Base-by-base conservation (phyloP, 23 tunicate species). In the Aplidium turbinatum region DNA sequence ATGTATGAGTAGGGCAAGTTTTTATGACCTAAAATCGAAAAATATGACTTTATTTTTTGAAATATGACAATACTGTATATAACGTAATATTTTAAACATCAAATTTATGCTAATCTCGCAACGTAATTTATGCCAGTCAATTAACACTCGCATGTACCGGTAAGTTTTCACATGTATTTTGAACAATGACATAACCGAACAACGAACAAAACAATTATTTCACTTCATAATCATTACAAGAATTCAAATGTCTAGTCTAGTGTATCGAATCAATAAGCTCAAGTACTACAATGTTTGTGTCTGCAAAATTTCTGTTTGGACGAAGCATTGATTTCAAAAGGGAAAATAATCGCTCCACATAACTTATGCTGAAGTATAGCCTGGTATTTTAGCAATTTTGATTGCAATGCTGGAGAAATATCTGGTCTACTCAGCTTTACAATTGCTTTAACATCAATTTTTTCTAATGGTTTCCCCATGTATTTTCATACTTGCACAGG, bases 281-380 rank as follows among this genome's bases (percentile, higher is more conserved):
- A 11, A 18, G n/a, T 6, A 55, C 23, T 55, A 55, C 62, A 55
- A 55, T 55, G 62, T 55, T 55, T 16, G 62, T 6, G 25, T 55
- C 62, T 55, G 62, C 62, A 20, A 55, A 55, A 55, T 55, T 55
- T 55, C 62, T 55, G 22, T 55, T 55, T 55, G 62, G 22, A 55
- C 62, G 23, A 55, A 55, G 22, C 62, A 55, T 55, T 55, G 24
- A 55, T 55, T 55, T 55, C 62, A 55, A 55, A 55, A 55, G 24
- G 62, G 62, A 55, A 55, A 55, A 55, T 20, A 22, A 55, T 55
- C 62, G n/a, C 62, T 55, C 22, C 62, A 55, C 62, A 55, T 18
- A n/a, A n/a, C n/a, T n/a, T n/a, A 55, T 22, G 62, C 62, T 55
- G 62, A 55, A 55, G 62, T 55, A n/a, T n/a, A n/a, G 62, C 7